A percentile compares a stretch with the other conserved stretches of the same genome.
phyloP scores from a whole-genome alignment of 2,113 vertebrate species.

The Eretmochelys imbricata region DNA sequence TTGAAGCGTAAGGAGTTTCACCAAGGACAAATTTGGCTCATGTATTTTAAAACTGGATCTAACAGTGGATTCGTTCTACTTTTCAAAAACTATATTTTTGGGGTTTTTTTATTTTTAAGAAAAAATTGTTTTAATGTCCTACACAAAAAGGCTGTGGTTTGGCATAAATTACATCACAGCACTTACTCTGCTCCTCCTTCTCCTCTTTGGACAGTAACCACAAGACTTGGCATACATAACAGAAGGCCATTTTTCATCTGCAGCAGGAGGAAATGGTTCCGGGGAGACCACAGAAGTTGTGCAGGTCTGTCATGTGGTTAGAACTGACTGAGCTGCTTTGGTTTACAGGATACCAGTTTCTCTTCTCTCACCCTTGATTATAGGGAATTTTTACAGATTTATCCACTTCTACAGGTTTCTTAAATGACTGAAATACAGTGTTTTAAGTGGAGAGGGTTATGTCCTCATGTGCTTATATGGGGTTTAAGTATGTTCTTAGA shows the following conservation, averaged over 20 bases:
- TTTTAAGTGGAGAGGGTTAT: neutral
- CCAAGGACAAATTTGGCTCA: neutral
- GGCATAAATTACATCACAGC: neutral
- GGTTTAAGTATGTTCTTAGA: slow-evolving; percentile 1
- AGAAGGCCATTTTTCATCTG: neutral
- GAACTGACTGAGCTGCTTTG: neutral
- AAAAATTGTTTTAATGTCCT: neutral
- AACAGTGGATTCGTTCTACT: neutral
- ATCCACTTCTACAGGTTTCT: neutral
- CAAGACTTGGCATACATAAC: neutral
- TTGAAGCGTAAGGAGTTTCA: neutral
- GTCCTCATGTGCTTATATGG: neutral
- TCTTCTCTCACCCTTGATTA: neutral
- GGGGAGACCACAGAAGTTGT: neutral
- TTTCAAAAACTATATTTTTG: neutral
- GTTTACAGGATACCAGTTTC: neutral
- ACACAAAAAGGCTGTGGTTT: neutral
- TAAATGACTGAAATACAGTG: neutral
- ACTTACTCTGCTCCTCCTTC: neutral
- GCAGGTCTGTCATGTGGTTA: neutral
- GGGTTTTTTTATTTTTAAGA: neutral
- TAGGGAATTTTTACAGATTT: neutral
- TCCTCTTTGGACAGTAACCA: neutral
- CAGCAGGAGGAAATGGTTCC: slow-evolving; percentile 7
- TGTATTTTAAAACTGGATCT: neutral